Evolutionary conservation across 2,797 vertebrate species (phyloP).

Genomic region (Sebastes diaconus): DNA sequence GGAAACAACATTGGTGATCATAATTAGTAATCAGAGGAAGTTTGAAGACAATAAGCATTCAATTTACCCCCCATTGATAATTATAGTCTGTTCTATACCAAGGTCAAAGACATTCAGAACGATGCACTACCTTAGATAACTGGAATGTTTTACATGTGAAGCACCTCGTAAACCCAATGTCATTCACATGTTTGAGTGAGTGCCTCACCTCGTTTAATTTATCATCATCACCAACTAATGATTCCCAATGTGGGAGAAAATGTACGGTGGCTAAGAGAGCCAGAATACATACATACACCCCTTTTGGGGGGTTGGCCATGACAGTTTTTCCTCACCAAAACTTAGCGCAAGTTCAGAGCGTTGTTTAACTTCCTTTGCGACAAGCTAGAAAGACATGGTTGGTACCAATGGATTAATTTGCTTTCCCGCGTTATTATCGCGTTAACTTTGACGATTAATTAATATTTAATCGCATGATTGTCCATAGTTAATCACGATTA

Average conservation of each 20-base stretch:
- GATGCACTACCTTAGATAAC: background rate
- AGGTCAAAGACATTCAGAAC: background rate
- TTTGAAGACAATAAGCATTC: background rate
- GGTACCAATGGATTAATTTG: too few relatives aligned
- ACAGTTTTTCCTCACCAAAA: too few relatives aligned
- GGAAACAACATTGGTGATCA: background rate
- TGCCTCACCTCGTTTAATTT: background rate
- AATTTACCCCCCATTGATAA: background rate
- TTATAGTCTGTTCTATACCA: background rate
- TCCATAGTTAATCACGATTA: too few relatives aligned
- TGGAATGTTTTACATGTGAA: background rate
- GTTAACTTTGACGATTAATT: too few relatives aligned
- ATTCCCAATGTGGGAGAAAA: background rate
- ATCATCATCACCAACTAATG: background rate
- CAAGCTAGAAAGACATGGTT: too few relatives aligned
- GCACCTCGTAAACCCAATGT: background rate
- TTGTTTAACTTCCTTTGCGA: accelerated
- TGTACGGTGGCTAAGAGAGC: background rate
- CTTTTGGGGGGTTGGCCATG: too few relatives aligned
- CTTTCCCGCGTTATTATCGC: too few relatives aligned
- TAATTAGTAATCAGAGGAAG: background rate
- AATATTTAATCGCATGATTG: too few relatives aligned
- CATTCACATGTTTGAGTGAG: background rate
- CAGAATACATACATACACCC: too few relatives aligned
- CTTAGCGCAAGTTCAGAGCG: too few relatives aligned